These are phyloP conservation scores for Percina caprodes DNA, from an alignment of 2,113 vertebrate species.

Conservation along the genomic window DNA sequence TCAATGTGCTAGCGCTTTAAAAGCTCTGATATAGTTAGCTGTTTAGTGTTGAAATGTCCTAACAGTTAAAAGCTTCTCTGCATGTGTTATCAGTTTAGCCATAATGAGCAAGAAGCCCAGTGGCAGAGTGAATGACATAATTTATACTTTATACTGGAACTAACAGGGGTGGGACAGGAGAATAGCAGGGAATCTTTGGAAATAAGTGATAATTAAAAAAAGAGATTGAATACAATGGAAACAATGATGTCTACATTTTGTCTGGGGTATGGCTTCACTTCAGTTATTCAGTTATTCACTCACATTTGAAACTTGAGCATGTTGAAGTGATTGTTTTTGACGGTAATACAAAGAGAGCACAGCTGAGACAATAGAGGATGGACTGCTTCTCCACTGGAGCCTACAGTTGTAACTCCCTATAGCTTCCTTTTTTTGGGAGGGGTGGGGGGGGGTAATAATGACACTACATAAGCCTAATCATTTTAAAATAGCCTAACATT, in stretches of 20 bases:
- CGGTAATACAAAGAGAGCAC: conserved; percentile 35
- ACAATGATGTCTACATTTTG: conserved; percentile 42
- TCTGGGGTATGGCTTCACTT: conserved; percentile 4
- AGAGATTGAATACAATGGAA: conserved; percentile 52
- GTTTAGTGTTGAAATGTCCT: conserved; percentile 45
- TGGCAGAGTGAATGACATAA: conserved; percentile 53
- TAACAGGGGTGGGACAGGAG: conserved; percentile 53
- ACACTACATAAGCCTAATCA: neutral
- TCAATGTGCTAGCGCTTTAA: conserved; percentile 35
- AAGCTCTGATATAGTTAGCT: conserved; percentile 41
- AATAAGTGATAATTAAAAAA: conserved; percentile 42
- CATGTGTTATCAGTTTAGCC: conserved; percentile 57
- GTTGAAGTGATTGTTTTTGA: conserved; percentile 55
- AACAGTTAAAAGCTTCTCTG: conserved; percentile 30
- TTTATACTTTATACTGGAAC: conserved; percentile 45
- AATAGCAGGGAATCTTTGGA: conserved; percentile 50
- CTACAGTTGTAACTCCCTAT: conserved; percentile 10
- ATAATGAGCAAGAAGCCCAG: conserved; percentile 50
- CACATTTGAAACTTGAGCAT: conserved; percentile 47
- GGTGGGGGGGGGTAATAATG: neutral
- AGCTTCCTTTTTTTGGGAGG: neutral
- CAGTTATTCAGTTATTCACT: conserved; percentile 35
- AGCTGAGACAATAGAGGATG: conserved; percentile 25
- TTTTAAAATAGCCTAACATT: too few species aligned
- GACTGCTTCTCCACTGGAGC: conserved; percentile 15